Percentiles rank a stretch among this genome's conserved stretches.
Conservation (phyloP, 2,113 vertebrate genomes). For the Corythaeola cristata region DNA sequence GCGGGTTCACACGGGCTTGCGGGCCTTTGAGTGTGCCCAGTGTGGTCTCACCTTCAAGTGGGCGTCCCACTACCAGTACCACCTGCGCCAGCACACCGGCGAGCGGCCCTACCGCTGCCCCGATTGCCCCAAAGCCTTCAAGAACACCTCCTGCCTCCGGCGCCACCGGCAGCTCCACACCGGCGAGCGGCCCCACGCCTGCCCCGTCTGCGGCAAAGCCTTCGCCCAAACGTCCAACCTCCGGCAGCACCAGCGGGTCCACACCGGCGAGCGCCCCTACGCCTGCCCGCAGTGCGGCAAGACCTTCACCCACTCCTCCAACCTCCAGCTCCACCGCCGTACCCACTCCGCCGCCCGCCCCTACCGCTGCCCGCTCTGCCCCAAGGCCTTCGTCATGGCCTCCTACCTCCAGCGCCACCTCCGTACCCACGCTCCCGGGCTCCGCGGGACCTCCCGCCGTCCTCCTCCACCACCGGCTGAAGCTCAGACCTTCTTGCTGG, state of each 20-base stretch:
- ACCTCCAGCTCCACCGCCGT: slow-evolving; percentile 88
- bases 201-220: slow-evolving; percentile 86
- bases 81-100: slow-evolving; percentile 88
- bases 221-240: slow-evolving; percentile 81
- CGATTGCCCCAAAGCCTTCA: slow-evolving; percentile 92
- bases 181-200: slow-evolving; percentile 85
- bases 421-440: slow-evolving; percentile 52
- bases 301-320: slow-evolving; percentile 83
- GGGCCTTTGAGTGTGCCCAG: slow-evolving; percentile 89
- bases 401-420: slow-evolving; percentile 92
- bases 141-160: slow-evolving; percentile 89
- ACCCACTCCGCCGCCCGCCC: slow-evolving; percentile 87
- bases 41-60: slow-evolving; percentile 92
- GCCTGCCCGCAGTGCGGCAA: too few relatives aligned
- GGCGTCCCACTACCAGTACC: slow-evolving; percentile 94
- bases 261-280: too few relatives aligned
- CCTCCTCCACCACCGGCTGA: slow-evolving; percentile 51
- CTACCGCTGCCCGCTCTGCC: slow-evolving; percentile 83
- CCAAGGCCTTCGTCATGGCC: slow-evolving; percentile 89
- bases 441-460: background rate
- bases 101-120: slow-evolving; percentile 89
- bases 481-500: slow-evolving; percentile 77
- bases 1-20: slow-evolving; percentile 89
- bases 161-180: slow-evolving; percentile 91
- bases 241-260: too few relatives aligned